Conservation (phyloP, 1,140 invertebrate species). For the Brachystomella parvula region DNA sequence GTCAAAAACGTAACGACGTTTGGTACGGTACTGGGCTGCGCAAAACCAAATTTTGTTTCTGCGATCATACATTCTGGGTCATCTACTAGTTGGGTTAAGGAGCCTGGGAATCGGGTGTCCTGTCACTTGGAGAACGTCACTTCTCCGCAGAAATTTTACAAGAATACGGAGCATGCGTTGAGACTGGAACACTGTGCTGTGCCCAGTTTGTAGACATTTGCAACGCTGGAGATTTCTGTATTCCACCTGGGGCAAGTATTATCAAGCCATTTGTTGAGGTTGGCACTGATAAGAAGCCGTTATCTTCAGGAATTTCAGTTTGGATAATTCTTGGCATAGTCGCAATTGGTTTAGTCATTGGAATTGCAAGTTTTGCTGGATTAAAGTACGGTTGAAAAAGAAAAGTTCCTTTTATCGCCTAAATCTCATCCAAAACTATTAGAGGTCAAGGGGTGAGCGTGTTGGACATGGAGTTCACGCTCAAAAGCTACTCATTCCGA, state of each 20-base stretch:
- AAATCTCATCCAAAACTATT: no score
- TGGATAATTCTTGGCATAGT: not conserved
- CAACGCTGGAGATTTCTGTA: not conserved
- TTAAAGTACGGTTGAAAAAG: not conserved
- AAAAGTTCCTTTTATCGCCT: no score
- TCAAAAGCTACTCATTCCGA: no score
- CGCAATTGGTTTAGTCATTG: not conserved
- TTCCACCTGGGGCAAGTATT: not conserved
- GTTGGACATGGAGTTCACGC: no score
- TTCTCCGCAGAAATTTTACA: not conserved
- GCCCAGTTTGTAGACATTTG: not conserved
- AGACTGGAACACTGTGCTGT: not conserved
- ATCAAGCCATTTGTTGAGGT: no score
- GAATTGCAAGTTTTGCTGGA: not conserved
- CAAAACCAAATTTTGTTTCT: not conserved
- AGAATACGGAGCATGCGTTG: not conserved
- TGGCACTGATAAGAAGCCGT: not conserved
- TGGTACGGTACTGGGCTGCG: not conserved
- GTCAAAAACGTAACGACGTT: not conserved
- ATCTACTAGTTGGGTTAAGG: not conserved
- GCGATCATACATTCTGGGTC: not conserved
- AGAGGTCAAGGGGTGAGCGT: no score
- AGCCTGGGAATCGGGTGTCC: not conserved
- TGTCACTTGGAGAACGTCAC: not conserved
- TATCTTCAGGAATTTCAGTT: not conserved